Conservation (phyloP, 2,113 vertebrate species). For the Oriolus oriolus region DNA sequence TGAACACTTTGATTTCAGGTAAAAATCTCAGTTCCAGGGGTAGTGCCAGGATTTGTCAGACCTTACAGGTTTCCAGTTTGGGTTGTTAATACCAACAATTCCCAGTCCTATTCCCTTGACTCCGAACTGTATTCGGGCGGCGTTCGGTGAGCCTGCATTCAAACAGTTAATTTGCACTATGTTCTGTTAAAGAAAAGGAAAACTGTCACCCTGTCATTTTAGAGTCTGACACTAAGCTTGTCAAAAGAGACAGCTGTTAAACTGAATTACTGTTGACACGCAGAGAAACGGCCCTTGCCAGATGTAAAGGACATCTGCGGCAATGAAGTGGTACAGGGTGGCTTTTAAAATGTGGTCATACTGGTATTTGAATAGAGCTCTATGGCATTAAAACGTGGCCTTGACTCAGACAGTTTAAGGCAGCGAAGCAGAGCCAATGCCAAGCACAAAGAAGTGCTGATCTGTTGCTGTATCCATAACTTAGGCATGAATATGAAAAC, state of each 20-base stretch:
- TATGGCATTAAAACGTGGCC: conserved; percentile 68
- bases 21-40: background rate
- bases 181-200: conserved; percentile 71
- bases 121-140: background rate
- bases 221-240: conserved; percentile 78
- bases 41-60: background rate
- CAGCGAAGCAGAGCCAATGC: conserved; percentile 59
- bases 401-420: conserved; percentile 64
- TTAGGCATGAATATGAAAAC: conserved; percentile 52
- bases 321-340: conserved; percentile 74
- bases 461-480: conserved; percentile 60
- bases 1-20: background rate
- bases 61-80: background rate
- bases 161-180: conserved; percentile 74
- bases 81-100: background rate
- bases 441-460: conserved; percentile 65
- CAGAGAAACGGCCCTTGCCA: conserved; percentile 74
- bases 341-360: conserved; percentile 76
- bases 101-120: background rate
- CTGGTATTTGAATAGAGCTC: conserved; percentile 70
- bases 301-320: conserved; percentile 82
- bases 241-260: conserved; percentile 84
- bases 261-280: conserved; percentile 81
- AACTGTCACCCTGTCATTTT: conserved; percentile 80
- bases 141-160: conserved; percentile 31